A percentile compares a stretch with the other conserved stretches of the same genome.
These are phyloP conservation scores for Cryptotis parvus DNA, from an alignment of 2,113 vertebrate species.

Conservation along the genomic window DNA sequence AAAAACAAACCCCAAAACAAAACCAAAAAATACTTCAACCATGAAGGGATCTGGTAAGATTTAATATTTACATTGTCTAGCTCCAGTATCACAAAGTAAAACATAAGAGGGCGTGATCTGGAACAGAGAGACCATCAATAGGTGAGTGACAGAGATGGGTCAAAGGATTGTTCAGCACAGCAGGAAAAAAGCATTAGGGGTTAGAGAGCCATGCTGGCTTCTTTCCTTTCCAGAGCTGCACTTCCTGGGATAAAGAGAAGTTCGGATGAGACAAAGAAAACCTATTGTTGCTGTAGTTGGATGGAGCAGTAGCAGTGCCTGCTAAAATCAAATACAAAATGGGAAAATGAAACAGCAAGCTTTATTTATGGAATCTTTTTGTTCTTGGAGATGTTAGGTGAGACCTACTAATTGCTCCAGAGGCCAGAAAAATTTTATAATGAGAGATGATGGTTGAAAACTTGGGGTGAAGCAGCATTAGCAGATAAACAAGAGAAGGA, in stretches of 20 bases:
- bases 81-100: not conserved
- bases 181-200: not conserved
- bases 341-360: not conserved
- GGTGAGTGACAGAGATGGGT: not conserved
- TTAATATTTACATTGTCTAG: not conserved
- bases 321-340: not conserved
- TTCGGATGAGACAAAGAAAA: not conserved
- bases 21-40: too few species aligned
- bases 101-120: not conserved
- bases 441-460: not conserved
- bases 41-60: too few species aligned
- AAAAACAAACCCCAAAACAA: too few species aligned
- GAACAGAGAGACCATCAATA: not conserved
- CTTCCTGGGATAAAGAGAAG: not conserved
- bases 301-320: not conserved
- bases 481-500: too few species aligned
- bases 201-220: slow-evolving; percentile 5
- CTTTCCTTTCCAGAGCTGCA: not conserved
- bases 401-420: not conserved
- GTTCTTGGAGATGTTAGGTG: not conserved
- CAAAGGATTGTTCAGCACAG: not conserved
- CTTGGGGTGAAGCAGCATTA: not conserved
- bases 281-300: rapidly evolving
- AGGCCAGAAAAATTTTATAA: not conserved
- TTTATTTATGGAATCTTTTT: not conserved